Percentiles rank a stretch among this genome's conserved stretches.
Evolutionary conservation across 2,888 invertebrate genomes (phyloP).

Genomic region (Beris chalybata): DNA sequence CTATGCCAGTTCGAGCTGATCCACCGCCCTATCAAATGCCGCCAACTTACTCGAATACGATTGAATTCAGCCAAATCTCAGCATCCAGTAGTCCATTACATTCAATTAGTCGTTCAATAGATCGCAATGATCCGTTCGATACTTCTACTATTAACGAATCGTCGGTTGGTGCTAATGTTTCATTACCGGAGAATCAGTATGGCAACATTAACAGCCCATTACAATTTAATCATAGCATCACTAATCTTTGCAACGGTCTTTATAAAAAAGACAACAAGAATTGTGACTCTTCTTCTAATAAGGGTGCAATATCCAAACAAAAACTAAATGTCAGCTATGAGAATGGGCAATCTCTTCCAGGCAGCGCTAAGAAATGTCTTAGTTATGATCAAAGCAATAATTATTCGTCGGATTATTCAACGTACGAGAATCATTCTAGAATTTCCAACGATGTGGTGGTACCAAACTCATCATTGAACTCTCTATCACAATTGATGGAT

Average conservation of each 20-base stretch:
- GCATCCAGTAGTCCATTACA: constrained; percentile 25
- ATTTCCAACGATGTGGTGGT: constrained; percentile 11
- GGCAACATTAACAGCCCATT: constrained; percentile 26
- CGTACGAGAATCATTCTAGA: constrained; percentile 18
- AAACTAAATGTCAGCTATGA: constrained; percentile 19
- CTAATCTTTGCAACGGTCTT: constrained; percentile 31
- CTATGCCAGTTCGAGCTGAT: constrained; percentile 42
- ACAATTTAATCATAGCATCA: constrained; percentile 15
- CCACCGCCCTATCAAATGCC: constrained; percentile 62
- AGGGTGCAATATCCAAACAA: constrained; percentile 39
- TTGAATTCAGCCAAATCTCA: constrained; percentile 48
- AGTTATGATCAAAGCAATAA: constrained; percentile 24
- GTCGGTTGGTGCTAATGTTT: not conserved
- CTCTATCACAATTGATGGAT: constrained; percentile 11
- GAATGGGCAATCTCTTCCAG: not conserved
- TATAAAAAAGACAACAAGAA: constrained; percentile 36
- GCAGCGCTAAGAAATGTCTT: constrained; percentile 28
- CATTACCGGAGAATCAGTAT: constrained; percentile 21
- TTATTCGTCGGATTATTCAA: constrained; percentile 5
- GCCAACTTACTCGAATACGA: constrained; percentile 61
- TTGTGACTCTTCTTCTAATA: constrained; percentile 31
- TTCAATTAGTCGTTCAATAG: constrained; percentile 34
- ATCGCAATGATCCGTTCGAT: constrained; percentile 67
- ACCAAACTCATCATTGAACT: not conserved
- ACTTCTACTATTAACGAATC: constrained; percentile 56